Conservation (phyloP, 2,797 vertebrate species). For the Apodemus agrarius region DNA sequence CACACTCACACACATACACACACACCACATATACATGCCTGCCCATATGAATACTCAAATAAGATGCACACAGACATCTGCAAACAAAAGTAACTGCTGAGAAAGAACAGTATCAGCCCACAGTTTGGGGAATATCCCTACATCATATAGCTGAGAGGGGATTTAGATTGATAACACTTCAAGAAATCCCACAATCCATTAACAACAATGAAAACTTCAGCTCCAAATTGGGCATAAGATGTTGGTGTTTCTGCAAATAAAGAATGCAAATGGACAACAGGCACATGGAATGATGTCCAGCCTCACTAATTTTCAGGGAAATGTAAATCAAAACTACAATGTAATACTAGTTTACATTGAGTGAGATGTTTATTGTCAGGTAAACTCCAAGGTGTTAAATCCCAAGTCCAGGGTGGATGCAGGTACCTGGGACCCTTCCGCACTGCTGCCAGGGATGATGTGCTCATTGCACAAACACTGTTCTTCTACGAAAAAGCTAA, state of each 20-base stretch:
- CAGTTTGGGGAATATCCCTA: not conserved
- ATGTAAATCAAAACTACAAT: not conserved
- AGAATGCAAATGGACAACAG: not conserved
- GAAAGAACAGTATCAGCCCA: not conserved
- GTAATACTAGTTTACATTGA: not conserved
- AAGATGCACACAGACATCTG: not conserved
- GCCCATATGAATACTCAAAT: not conserved
- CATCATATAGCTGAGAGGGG: not conserved
- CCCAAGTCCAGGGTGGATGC: rapidly evolving
- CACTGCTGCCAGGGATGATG: not conserved
- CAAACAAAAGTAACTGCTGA: not conserved
- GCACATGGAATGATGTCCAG: not conserved
- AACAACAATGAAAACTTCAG: not conserved
- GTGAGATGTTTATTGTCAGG: not conserved
- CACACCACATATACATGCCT: not conserved
- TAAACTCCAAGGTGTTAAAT: not conserved
- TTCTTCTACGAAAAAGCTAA: not conserved
- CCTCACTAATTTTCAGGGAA: not conserved
- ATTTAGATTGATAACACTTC: not conserved
- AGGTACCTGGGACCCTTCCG: not conserved
- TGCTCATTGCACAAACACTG: not conserved
- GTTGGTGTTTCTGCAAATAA: not conserved
- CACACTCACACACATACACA: not conserved
- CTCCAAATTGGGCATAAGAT: not conserved
- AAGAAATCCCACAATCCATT: not conserved